A percentile compares a stretch with the other conserved stretches of the same genome.
These are phyloP conservation scores for Halyomorpha halys DNA, from an alignment of 1,140 invertebrate species.

Conservation along the genomic window DNA sequence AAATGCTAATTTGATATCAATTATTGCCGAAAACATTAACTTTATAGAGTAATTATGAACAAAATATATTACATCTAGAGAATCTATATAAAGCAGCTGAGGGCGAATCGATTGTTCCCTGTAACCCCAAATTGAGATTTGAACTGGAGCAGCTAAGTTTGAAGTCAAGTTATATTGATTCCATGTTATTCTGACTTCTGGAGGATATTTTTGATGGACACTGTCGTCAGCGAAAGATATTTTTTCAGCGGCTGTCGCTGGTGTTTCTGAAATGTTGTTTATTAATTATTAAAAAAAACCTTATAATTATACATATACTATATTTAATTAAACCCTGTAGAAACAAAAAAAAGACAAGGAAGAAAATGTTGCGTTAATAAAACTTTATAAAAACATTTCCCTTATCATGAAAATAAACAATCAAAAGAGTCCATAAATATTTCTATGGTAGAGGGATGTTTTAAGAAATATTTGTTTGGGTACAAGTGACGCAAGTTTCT, in stretches of 20 bases:
- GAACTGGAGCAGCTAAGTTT: conserved; percentile 59
- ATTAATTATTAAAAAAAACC: no score
- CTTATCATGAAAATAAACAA: no score
- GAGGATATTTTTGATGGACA: conserved; percentile 58
- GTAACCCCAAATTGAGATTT: conserved; percentile 78
- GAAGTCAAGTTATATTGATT: conserved; percentile 72
- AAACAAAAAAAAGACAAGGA: no score
- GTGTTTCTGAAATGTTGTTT: conserved; percentile 53
- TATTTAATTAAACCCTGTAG: not conserved
- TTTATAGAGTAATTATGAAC: not conserved
- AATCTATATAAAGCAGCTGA: conserved; percentile 50
- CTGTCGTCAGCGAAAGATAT: conserved; percentile 67
- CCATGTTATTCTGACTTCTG: conserved; percentile 68
- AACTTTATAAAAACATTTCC: no score
- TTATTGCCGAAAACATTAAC: not conserved
- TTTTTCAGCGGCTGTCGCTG: conserved; percentile 68
- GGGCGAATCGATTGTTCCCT: conserved; percentile 66
- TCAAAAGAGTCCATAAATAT: no score
- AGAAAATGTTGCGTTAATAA: no score
- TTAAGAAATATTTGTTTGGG: no score
- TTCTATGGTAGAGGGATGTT: no score
- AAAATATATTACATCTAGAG: conserved; percentile 37
- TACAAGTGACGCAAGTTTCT: no score
- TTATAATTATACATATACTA: not conserved
- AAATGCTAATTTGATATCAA: no score